Evolutionary conservation across 2,113 vertebrate species (phyloP).

Genomic region (Xiphorhynchus elegans): DNA sequence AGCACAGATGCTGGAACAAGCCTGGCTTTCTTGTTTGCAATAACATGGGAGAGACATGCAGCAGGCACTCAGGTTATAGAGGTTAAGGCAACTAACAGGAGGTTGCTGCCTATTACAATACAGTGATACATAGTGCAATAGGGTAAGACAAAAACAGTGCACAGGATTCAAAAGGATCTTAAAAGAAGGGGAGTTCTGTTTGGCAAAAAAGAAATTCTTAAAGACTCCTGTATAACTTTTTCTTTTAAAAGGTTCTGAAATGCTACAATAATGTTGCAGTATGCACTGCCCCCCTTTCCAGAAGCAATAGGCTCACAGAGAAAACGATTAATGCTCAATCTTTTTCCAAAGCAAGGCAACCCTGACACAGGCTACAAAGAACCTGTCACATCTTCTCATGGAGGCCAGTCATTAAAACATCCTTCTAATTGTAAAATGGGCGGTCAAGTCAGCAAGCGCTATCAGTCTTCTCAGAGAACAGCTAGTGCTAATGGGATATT

Average conservation of each 20-base stretch:
- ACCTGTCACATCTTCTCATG: not conserved
- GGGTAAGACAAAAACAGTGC: not conserved
- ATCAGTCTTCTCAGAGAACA: not conserved
- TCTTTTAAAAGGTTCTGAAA: not conserved
- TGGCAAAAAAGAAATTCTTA: not conserved
- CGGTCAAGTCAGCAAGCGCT: not conserved
- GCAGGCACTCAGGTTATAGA: not conserved
- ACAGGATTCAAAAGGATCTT: not conserved
- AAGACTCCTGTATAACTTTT: not conserved
- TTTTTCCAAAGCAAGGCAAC: not conserved
- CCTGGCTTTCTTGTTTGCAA: not conserved
- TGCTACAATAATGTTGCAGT: not conserved
- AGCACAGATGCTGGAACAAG: slow-evolving; percentile 38
- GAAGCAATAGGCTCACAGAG: not conserved
- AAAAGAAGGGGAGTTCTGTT: not conserved
- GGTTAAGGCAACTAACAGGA: not conserved
- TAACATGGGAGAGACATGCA: not conserved
- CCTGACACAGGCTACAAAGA: not conserved
- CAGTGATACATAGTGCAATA: accelerated
- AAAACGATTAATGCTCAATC: not conserved
- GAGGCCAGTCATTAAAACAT: not conserved
- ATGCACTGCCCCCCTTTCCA: not conserved
- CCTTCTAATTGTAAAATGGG: not conserved
- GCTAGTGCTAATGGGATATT: not conserved
- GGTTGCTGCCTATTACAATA: not conserved